phyloP scores from a whole-genome alignment of 1,140 invertebrate genomes.

The Planococcus citri region DNA sequence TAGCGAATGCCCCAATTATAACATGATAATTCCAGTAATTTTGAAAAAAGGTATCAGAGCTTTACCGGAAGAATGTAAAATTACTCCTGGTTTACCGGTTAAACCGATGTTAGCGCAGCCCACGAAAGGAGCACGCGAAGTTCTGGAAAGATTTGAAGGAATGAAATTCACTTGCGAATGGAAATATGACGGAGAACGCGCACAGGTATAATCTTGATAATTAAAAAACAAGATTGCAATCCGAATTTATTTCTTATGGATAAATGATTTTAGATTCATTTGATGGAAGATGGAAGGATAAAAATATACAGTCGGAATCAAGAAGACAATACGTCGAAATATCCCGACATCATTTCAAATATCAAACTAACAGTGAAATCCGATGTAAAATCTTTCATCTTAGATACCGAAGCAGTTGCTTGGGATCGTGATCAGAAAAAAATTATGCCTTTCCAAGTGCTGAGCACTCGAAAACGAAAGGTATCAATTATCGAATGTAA shows the following conservation, averaged over 20 bases:
- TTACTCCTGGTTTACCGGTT: constrained; percentile 86
- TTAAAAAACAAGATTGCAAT: neutral
- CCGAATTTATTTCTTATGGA: neutral
- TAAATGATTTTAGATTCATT: constrained; percentile 50
- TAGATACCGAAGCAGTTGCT: constrained; percentile 95
- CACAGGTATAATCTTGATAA: constrained; percentile 53
- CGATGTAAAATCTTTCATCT: constrained; percentile 67
- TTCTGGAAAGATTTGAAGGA: constrained; percentile 80
- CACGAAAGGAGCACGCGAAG: constrained; percentile 82
- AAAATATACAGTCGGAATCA: constrained; percentile 92
- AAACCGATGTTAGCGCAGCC: constrained; percentile 99
- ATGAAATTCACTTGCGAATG: constrained; percentile 95
- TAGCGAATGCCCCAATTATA: constrained; percentile 94
- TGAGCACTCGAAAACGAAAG: constrained; percentile 93
- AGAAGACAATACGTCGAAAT: constrained; percentile 95
- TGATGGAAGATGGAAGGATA: constrained; percentile 51
- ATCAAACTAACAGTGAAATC: constrained; percentile 47
- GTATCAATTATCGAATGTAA: constrained; percentile 34
- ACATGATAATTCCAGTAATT: constrained; percentile 68
- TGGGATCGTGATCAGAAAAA: constrained; percentile 82
- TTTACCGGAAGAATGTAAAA: constrained; percentile 68
- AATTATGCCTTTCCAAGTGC: constrained; percentile 93
- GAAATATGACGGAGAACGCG: constrained; percentile 99
- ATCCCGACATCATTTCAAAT: constrained; percentile 84
- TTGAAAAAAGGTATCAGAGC: constrained; percentile 65